phyloP scores from a whole-genome alignment of 2,888 invertebrate genomes.

The Brachynemurus nebulosus region DNA sequence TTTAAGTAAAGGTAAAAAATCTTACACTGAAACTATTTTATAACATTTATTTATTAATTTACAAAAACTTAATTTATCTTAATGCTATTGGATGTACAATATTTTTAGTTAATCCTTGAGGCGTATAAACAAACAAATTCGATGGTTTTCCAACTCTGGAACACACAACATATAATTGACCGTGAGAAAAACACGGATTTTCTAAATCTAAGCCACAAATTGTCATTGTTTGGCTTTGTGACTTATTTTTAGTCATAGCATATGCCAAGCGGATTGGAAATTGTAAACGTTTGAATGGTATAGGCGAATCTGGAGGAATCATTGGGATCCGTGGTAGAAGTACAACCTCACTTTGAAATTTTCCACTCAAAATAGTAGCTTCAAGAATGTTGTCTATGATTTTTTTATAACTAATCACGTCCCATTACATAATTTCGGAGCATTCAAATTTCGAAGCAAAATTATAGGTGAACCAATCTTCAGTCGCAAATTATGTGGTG shows the following conservation, averaged over 20 bases:
- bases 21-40: slow-evolving; percentile 1
- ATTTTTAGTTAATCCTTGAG: no score
- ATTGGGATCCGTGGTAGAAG: slow-evolving; percentile 24
- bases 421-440: slow-evolving; percentile 20
- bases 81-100: slow-evolving; percentile 6
- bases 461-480: slow-evolving; percentile 23
- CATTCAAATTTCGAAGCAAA: slow-evolving; percentile 18
- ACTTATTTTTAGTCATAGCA: slow-evolving; percentile 26
- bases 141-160: slow-evolving; percentile 19
- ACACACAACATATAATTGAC: slow-evolving; percentile 26
- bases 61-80: slow-evolving; percentile 4
- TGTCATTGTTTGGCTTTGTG: slow-evolving; percentile 26
- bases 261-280: slow-evolving; percentile 23
- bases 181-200: slow-evolving; percentile 25
- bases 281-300: slow-evolving; percentile 21
- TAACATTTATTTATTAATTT: background rate
- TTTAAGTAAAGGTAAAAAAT: slow-evolving; percentile 1
- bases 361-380: slow-evolving; percentile 21
- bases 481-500: slow-evolving; percentile 20
- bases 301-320: slow-evolving; percentile 21
- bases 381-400: slow-evolving; percentile 22
- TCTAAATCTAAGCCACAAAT: slow-evolving; percentile 25
- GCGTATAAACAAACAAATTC: slow-evolving; percentile 8
- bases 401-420: slow-evolving; percentile 18
- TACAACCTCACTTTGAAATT: slow-evolving; percentile 19